Evolutionary conservation across 2,113 vertebrate genomes (phyloP).

Genomic region (Cheirogaleus medius): DNA sequence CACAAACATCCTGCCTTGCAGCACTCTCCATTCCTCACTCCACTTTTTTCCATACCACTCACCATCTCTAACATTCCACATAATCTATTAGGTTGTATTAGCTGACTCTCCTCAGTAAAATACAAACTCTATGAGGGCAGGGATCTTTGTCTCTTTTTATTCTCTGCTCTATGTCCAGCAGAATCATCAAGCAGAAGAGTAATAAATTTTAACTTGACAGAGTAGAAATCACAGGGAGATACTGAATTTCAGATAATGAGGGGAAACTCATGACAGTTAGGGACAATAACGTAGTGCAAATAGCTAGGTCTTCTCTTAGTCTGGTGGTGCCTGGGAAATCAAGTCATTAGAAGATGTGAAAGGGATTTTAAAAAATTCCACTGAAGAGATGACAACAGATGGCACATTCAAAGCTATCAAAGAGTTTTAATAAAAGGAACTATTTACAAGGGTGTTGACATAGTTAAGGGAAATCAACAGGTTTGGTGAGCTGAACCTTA

Average conservation of each 20-base stretch:
- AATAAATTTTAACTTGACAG: constrained; percentile 9
- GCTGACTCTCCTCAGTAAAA: not conserved
- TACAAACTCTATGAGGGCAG: not conserved
- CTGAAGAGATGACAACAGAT: not conserved
- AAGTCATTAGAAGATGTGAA: not conserved
- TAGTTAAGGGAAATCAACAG: not conserved
- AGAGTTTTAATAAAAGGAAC: constrained; percentile 21
- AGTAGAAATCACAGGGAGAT: not conserved
- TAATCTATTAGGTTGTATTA: not conserved
- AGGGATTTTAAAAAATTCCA: not conserved
- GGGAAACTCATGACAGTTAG: not conserved
- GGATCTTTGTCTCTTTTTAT: constrained; percentile 3
- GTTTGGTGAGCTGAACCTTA: not conserved
- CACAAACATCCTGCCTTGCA: not conserved
- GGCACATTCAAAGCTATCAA: not conserved
- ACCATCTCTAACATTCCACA: not conserved
- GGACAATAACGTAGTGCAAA: not conserved
- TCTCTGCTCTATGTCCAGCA: not conserved
- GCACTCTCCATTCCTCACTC: not conserved
- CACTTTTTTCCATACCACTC: not conserved
- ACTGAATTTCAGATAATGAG: not conserved
- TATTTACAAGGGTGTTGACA: not conserved
- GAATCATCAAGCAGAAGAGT: not conserved
- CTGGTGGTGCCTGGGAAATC: not conserved
- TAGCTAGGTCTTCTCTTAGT: not conserved